Conservation (phyloP, 2,113 vertebrate genomes). For the Neolamprologus modestus region DNA sequence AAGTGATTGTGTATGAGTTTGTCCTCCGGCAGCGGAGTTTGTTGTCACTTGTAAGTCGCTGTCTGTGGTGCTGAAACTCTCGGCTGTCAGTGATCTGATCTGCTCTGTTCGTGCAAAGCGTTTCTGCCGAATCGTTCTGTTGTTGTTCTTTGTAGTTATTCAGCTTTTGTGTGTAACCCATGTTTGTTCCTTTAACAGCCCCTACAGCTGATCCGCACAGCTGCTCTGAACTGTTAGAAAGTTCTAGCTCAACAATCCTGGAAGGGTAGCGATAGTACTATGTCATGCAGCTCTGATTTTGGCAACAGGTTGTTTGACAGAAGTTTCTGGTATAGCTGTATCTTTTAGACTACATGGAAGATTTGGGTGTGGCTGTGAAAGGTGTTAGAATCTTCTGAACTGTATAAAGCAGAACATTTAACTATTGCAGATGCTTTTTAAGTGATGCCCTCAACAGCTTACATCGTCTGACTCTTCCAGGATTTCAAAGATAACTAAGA, state of each 20-base stretch:
- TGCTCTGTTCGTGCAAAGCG: neutral
- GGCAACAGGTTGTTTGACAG: slow-evolving; percentile 24
- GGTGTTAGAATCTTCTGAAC: neutral
- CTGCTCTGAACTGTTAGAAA: neutral
- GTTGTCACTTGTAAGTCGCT: neutral
- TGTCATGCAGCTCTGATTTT: neutral
- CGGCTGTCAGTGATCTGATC: neutral
- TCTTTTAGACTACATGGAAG: neutral
- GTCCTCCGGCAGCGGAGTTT: neutral
- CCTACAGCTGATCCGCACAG: neutral
- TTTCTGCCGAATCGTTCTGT: neutral
- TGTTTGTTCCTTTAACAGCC: neutral
- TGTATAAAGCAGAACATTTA: neutral
- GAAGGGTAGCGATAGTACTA: neutral
- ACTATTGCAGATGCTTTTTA: neutral
- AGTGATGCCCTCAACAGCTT: neutral
- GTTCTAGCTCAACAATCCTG: neutral
- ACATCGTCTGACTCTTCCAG: neutral
- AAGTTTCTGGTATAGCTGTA: neutral
- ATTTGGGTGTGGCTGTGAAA: neutral
- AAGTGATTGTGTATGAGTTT: neutral
- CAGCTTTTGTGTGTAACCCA: neutral
- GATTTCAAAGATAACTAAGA: neutral
- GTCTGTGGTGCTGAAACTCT: slow-evolving; percentile 58
- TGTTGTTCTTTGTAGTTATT: neutral